These are phyloP conservation scores for Drosophila multiciliata DNA, from an alignment of 2,888 invertebrate species.

Conservation along the genomic window DNA sequence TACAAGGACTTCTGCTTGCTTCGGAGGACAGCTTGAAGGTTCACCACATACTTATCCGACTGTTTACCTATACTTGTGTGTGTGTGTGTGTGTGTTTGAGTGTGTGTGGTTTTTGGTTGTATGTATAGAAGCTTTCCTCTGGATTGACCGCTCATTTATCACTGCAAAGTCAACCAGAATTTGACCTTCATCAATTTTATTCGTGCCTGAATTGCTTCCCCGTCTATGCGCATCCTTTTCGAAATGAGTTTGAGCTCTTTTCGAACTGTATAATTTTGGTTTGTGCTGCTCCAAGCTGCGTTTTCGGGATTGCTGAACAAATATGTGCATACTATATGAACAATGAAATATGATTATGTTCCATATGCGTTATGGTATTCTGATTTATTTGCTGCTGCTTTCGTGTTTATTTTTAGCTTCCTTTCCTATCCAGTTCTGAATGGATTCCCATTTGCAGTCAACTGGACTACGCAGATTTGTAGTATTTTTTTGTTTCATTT, in stretches of 20 bases:
- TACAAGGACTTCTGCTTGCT: constrained; percentile 6
- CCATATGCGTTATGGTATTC: constrained; percentile 58
- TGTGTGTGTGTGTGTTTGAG: constrained; percentile 6
- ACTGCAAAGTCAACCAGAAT: constrained; percentile 73
- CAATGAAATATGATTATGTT: constrained; percentile 62
- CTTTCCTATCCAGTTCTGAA: not conserved
- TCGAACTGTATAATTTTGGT: constrained; percentile 41
- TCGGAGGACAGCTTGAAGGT: constrained; percentile 5
- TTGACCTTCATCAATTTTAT: constrained; percentile 75
- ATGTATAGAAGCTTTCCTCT: constrained; percentile 36
- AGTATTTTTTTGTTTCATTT: not conserved
- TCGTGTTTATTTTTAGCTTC: constrained; percentile 17
- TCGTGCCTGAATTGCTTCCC: constrained; percentile 65
- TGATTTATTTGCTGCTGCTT: constrained; percentile 46
- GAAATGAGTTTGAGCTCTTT: constrained; percentile 42
- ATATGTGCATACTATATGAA: constrained; percentile 29
- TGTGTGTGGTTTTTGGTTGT: constrained; percentile 9
- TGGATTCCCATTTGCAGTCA: constrained; percentile 8
- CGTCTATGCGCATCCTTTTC: constrained; percentile 58
- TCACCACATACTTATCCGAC: not conserved
- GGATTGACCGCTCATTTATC: constrained; percentile 75
- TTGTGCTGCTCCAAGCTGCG: constrained; percentile 14
- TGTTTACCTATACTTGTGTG: not conserved
- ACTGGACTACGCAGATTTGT: not conserved
- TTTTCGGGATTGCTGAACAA: constrained; percentile 28